phyloP scores from a whole-genome alignment of 2,113 vertebrate genomes.

The Hoplias malabaricus region DNA sequence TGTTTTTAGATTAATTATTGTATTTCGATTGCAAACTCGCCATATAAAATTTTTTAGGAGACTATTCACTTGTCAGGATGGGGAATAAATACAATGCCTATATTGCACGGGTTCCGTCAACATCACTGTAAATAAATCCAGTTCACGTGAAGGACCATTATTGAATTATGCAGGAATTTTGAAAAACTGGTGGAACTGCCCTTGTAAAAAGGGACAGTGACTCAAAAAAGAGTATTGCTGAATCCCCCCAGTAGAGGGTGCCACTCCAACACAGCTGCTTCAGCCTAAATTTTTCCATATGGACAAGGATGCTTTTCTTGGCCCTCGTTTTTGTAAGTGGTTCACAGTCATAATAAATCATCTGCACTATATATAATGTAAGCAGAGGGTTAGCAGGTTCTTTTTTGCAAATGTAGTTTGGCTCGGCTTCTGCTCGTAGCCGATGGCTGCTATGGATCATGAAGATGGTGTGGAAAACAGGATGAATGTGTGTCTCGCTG shows the following conservation, averaged over 20 bases:
- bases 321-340: slow-evolving; percentile 3
- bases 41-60: too few species aligned
- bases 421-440: background rate
- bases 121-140: too few species aligned
- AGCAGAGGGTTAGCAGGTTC: background rate
- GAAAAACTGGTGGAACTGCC: too few species aligned
- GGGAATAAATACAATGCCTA: too few species aligned
- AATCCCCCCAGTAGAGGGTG: slow-evolving; percentile 21
- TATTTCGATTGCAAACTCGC: too few species aligned
- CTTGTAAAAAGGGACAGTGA: background rate
- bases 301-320: slow-evolving; percentile 41
- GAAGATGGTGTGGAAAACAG: background rate
- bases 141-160: too few species aligned
- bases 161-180: too few species aligned
- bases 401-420: slow-evolving; percentile 6
- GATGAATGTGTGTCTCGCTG: background rate
- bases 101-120: too few species aligned
- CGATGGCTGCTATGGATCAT: background rate
- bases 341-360: slow-evolving; percentile 27
- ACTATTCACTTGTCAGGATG: too few species aligned
- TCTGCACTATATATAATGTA: slow-evolving; percentile 28
- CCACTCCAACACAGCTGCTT: slow-evolving; percentile 18
- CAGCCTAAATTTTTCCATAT: background rate
- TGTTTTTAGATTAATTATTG: too few species aligned
- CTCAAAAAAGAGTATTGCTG: background rate